These are phyloP conservation scores for Lycaena phlaeas DNA, from an alignment of 2,888 invertebrate species.

Conservation along the genomic window DNA sequence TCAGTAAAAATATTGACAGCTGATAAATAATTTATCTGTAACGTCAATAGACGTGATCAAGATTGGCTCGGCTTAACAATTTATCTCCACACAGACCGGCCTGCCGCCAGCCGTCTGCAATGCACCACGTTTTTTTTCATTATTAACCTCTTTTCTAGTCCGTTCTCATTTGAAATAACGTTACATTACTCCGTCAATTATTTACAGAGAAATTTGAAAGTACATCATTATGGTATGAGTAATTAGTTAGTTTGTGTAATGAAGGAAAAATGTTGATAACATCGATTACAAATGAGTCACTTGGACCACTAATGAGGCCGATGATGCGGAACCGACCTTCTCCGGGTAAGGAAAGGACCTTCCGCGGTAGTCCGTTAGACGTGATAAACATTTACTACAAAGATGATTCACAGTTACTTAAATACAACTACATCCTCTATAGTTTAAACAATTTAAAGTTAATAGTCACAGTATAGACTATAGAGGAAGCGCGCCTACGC, in stretches of 20 bases:
- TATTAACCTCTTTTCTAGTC: slow-evolving; percentile 7
- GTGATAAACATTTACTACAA: slow-evolving; percentile 8
- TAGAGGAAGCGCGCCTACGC: too few species aligned
- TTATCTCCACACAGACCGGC: background rate
- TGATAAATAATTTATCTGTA: slow-evolving; percentile 6
- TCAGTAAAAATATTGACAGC: background rate
- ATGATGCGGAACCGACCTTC: slow-evolving; percentile 34
- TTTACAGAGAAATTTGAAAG: background rate
- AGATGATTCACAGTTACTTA: slow-evolving; percentile 13
- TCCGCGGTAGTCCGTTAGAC: slow-evolving; percentile 13
- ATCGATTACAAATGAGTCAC: slow-evolving; percentile 21
- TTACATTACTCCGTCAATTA: slow-evolving; percentile 1
- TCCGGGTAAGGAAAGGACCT: slow-evolving; percentile 25
- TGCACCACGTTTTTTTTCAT: slow-evolving; percentile 5
- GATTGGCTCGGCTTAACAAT: slow-evolving; percentile 7
- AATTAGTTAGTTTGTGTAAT: slow-evolving; percentile 4
- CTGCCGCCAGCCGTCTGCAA: too few species aligned
- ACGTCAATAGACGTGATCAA: slow-evolving; percentile 24
- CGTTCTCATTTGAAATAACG: slow-evolving; percentile 3
- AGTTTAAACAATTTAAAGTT: too few species aligned
- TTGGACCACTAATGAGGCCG: slow-evolving; percentile 34
- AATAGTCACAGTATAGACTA: too few species aligned
- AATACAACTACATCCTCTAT: slow-evolving; percentile 22
- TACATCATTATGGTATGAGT: background rate
- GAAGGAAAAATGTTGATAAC: slow-evolving; percentile 7